Evolutionary conservation across 2,113 vertebrate species (phyloP).

Genomic region (Alces alces): DNA sequence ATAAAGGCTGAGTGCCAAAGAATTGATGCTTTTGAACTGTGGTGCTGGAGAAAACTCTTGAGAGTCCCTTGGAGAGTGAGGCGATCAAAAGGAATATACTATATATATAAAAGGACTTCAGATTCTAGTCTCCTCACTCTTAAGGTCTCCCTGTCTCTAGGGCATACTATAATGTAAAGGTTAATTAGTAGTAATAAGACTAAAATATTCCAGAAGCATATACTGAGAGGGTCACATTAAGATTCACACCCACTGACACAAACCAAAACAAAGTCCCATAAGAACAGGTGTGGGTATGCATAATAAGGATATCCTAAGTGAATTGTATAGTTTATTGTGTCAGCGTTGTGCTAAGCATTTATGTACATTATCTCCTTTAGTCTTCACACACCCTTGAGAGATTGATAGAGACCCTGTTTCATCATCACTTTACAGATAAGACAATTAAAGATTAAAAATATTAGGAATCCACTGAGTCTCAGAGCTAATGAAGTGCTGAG

Average conservation of each 20-base stretch:
- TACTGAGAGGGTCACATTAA: neutral
- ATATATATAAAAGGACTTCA: neutral
- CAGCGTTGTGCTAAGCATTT: neutral
- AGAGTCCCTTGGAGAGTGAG: neutral
- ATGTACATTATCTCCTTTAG: neutral
- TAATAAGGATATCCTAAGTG: too few species aligned
- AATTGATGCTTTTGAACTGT: neutral
- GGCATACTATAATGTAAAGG: neutral
- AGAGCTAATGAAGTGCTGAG: neutral
- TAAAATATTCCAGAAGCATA: neutral
- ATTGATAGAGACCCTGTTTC: neutral
- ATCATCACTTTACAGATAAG: neutral
- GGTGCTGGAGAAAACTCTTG: neutral
- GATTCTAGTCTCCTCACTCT: neutral
- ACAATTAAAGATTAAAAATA: neutral
- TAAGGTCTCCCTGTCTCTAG: neutral
- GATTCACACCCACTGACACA: neutral
- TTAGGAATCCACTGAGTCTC: neutral
- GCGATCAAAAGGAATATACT: neutral
- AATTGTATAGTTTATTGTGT: neutral
- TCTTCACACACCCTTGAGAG: neutral
- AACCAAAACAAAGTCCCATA: neutral
- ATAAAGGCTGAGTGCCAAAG: neutral
- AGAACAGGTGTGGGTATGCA: neutral
- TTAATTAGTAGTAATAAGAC: neutral